These are phyloP conservation scores for Pristionchus fissidentatus DNA, from an alignment of 2,888 invertebrate species.

Conservation along the genomic window DNA sequence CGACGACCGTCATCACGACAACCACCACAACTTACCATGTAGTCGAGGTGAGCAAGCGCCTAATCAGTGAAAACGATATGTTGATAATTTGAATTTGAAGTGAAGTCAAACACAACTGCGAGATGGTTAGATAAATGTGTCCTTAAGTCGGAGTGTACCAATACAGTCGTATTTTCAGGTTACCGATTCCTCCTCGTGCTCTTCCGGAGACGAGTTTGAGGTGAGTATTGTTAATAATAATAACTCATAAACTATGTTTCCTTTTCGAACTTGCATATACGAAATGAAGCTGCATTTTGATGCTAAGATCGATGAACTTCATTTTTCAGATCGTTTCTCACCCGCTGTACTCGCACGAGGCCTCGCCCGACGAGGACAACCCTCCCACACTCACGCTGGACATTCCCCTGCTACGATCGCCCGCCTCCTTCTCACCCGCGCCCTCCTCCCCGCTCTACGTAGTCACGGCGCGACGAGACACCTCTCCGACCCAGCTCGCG, in stretches of 20 bases:
- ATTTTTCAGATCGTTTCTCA: conserved; percentile 20
- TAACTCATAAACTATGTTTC: background rate
- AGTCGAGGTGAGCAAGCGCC: conserved; percentile 55
- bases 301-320: no score
- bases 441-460: conserved; percentile 46
- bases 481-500: conserved; percentile 3
- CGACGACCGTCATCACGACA: conserved; percentile 74
- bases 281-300: no score
- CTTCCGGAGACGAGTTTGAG: conserved; percentile 45
- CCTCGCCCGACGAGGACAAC: conserved; percentile 29
- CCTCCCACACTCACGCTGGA: conserved; percentile 47
- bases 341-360: conserved; percentile 12
- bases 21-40: conserved; percentile 72
- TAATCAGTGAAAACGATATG: no score
- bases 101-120: background rate
- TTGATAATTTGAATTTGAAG: background rate
- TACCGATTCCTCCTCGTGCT: conserved; percentile 29
- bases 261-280: background rate
- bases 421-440: background rate
- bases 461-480: conserved; percentile 31
- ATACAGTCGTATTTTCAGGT: conserved; percentile 15
- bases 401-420: background rate
- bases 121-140: no score
- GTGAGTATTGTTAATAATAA: background rate
- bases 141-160: no score